Base-by-base conservation (phyloP, 2,888 invertebrate species). In the Tridacna gigas region DNA sequence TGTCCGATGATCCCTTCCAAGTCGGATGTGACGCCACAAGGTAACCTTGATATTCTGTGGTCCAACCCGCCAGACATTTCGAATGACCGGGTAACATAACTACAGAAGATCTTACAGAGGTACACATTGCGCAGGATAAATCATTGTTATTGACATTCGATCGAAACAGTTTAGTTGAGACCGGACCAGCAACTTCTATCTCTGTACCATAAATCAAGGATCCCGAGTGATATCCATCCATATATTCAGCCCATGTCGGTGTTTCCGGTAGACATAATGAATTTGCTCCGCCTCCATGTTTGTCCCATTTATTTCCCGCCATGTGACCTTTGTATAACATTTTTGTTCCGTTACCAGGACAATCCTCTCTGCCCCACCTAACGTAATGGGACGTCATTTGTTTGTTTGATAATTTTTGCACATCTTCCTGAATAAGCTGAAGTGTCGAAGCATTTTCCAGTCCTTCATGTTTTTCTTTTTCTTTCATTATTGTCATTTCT, bases 21-120 rank as follows among this genome's bases (percentile, higher is more conserved):
- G 13, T 4, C 20, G 18, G 45, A 67, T 37, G 45, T 67, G 67
- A 37, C n/a, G 67, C 67, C n/a, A 67, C 67, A 28, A 67, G 45
- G n/a, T 67, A 67, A 3, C 67, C 67, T n/a, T 67, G 67, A 37
- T 67, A 67, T 67, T 67, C 67, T 18, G n/a, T n/a, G 45, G 67
- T 37, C 67, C 67, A 67, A 11, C 67, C 67, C 18, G 37, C 37
- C 37, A 45, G 45, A 45, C 67, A 67, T n/a, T 18, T 67, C n/a
- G 67, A 37, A n/a, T 45, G 67, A 67, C 45, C 67, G 11, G 67
- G 67, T 1, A 67, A 3, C 67, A 67, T 67, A 20, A 67, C 9
- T 1, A 45, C n/a, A 18, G 67, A 67, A 18, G 45, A n/a, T 15
- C 67, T 45, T 12, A 45, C 37, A 20, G 67, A 45, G 5, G 18